Conservation (phyloP, 2,113 vertebrate genomes). For the Bagarius yarrelli region DNA sequence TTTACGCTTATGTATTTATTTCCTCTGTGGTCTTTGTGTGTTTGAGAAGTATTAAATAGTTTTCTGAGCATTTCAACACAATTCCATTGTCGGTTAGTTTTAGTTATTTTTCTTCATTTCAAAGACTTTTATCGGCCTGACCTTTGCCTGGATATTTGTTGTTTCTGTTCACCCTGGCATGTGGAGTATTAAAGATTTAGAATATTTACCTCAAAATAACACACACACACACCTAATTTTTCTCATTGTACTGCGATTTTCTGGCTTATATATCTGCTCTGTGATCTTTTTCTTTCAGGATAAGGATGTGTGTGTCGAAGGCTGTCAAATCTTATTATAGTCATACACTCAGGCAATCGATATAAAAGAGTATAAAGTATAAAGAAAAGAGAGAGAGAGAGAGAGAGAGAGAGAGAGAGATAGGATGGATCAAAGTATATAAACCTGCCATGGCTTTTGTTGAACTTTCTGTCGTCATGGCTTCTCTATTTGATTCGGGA, state of each 20-base stretch:
- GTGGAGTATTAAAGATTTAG: not conserved
- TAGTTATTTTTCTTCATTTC: not conserved
- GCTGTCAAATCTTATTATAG: constrained; percentile 72
- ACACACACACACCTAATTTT: constrained; percentile 4
- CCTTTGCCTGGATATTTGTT: not conserved
- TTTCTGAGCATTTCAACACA: not conserved
- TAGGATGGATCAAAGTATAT: not conserved
- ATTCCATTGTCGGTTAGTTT: not conserved
- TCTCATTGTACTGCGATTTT: constrained; percentile 35
- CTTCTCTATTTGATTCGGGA: not conserved
- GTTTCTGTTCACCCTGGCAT: not conserved
- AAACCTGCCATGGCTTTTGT: not conserved
- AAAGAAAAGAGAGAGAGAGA: not conserved
- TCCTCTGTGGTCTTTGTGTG: not conserved
- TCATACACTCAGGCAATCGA: constrained; percentile 71
- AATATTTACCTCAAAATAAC: not conserved
- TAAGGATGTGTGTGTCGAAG: constrained; percentile 55
- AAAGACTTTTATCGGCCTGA: not conserved
- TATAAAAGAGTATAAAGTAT: constrained; percentile 63
- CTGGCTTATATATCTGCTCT: constrained; percentile 50
- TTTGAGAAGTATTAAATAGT: not conserved
- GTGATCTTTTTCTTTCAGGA: constrained; percentile 55
- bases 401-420: constrained; percentile 21
- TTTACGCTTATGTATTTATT: no score
- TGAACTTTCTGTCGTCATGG: not conserved